phyloP scores from a whole-genome alignment of 2,113 vertebrate genomes.

The Natator depressus region DNA sequence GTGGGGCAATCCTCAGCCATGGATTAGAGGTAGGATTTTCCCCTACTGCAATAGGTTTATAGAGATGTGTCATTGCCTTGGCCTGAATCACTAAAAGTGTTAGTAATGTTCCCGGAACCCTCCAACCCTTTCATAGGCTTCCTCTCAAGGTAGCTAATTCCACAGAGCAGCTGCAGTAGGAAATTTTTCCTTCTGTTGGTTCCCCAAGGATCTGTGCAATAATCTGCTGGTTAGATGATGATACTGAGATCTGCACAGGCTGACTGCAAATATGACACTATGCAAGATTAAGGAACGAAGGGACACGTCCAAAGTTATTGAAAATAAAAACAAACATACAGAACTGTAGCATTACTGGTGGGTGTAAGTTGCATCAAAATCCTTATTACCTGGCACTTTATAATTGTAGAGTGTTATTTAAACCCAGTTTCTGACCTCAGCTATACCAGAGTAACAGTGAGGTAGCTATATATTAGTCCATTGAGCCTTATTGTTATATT shows the following conservation, averaged over 20 bases:
- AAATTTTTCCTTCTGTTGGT: background rate
- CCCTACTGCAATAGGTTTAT: background rate
- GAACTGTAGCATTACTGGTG: too few relatives aligned
- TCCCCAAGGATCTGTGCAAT: rapidly evolving
- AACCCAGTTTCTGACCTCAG: background rate
- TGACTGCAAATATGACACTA: background rate
- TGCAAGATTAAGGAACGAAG: background rate
- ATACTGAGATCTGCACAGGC: rapidly evolving
- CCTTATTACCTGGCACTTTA: background rate
- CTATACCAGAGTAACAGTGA: rapidly evolving
- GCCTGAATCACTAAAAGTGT: background rate
- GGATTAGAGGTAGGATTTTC: background rate
- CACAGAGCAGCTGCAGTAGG: rapidly evolving
- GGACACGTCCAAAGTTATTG: rapidly evolving
- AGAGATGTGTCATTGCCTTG: background rate
- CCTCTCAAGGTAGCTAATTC: background rate
- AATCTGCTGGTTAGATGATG: rapidly evolving
- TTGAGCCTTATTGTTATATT: rapidly evolving
- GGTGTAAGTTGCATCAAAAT: background rate
- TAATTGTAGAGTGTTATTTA: background rate
- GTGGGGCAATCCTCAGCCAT: background rate
- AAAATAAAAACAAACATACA: background rate
- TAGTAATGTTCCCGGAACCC: background rate
- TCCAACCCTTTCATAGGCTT: background rate
- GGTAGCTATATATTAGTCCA: rapidly evolving